Percentiles rank a stretch among this genome's conserved stretches.
phyloP scores from a whole-genome alignment of 2,113 vertebrate species.

The Vidua macroura region DNA sequence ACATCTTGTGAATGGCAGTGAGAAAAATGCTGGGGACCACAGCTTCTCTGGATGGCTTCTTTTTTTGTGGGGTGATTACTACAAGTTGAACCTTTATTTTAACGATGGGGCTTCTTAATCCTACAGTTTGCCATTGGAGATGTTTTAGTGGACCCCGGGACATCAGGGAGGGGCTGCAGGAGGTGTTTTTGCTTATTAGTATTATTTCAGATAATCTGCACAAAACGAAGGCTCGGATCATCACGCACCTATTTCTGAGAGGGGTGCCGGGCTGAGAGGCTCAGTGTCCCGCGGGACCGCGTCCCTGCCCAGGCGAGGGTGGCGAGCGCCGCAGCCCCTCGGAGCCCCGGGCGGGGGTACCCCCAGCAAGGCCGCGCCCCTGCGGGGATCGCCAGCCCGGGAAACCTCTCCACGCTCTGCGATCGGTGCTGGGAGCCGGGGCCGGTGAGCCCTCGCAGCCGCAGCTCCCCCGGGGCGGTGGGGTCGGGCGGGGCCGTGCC shows the following conservation, averaged over 20 bases:
- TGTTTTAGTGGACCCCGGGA: neutral
- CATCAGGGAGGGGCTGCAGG: neutral
- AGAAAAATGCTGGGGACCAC: neutral
- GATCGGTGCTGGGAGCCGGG: neutral
- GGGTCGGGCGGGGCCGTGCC: neutral
- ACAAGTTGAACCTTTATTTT: neutral
- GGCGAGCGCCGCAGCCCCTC: neutral
- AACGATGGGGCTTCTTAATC: neutral
- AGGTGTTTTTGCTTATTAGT: neutral
- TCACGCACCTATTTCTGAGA: neutral
- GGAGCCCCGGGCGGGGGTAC: neutral
- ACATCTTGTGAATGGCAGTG: accelerated
- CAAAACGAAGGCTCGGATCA: neutral
- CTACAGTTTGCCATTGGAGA: neutral
- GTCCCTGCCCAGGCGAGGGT: neutral
- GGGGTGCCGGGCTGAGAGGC: neutral
- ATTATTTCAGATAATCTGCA: neutral
- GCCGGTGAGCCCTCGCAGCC: neutral
- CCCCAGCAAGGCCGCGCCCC: neutral
- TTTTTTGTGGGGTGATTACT: neutral
- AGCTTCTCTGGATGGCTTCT: neutral
- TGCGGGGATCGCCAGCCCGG: neutral
- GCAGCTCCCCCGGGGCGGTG: neutral
- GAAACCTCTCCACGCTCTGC: neutral
- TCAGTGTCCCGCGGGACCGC: neutral